A percentile compares a stretch with the other conserved stretches of the same genome.
Evolutionary conservation across 2,113 vertebrate species (phyloP).

Genomic region (Entelurus aequoreus): DNA sequence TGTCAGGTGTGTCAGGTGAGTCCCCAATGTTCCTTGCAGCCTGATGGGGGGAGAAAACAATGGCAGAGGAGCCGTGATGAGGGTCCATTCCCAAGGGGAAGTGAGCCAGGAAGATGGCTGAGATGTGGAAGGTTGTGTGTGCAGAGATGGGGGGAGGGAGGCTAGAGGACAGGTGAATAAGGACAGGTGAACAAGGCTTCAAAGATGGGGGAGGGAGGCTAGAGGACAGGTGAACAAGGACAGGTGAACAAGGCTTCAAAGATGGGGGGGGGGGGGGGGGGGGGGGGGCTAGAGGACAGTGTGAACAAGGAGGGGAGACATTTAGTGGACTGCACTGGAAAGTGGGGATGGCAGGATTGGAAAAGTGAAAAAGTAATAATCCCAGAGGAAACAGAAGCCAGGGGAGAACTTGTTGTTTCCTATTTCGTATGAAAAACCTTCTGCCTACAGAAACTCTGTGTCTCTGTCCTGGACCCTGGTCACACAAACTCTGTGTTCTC

Average conservation of each 20-base stretch:
- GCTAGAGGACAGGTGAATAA: too few relatives aligned
- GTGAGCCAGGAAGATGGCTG: neutral
- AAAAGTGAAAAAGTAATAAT: slow-evolving; percentile 6
- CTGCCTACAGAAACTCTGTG: neutral
- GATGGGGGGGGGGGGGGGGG: too few relatives aligned
- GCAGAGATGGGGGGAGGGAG: neutral
- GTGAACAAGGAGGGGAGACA: neutral
- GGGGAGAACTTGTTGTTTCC: slow-evolving; percentile 18
- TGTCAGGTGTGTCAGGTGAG: slow-evolving; percentile 20
- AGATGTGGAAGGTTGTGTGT: slow-evolving; percentile 15
- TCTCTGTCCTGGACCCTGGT: neutral
- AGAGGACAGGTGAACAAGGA: neutral
- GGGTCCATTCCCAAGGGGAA: neutral
- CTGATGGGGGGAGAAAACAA: slow-evolving; percentile 1
- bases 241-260: neutral
- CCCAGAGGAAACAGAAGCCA: slow-evolving; percentile 35
- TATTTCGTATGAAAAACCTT: slow-evolving; percentile 9
- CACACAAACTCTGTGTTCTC: neutral
- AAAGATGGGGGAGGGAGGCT: neutral
- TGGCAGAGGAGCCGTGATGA: neutral
- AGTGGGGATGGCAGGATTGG: neutral
- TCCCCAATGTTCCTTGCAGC: slow-evolving; percentile 23
- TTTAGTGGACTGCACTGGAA: neutral
- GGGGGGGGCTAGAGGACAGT: too few relatives aligned
- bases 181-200: neutral